Evolutionary conservation across 2,888 invertebrate species (phyloP).

Genomic region (Pseudoips prasinana): DNA sequence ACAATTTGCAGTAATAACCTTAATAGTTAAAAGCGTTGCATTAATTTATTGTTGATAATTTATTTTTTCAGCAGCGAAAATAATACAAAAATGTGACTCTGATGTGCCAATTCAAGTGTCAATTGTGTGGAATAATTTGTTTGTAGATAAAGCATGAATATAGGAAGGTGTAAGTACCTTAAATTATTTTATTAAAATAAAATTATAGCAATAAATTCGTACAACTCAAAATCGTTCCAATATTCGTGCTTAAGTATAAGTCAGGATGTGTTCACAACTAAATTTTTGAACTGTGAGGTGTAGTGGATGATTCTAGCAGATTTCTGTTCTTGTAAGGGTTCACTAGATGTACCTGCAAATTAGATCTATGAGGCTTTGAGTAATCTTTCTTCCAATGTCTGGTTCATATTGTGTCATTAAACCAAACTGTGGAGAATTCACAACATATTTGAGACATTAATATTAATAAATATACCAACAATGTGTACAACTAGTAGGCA

Average conservation of each 20-base stretch:
- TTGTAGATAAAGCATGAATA: constrained; percentile 22
- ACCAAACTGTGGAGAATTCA: constrained; percentile 87
- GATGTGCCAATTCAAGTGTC: constrained; percentile 64
- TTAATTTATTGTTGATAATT: no score
- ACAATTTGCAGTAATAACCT: no score
- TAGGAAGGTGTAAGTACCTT: constrained; percentile 15
- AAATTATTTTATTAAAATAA: no score
- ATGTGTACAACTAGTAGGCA: no score
- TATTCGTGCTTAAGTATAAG: constrained; percentile 20
- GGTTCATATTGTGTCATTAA: constrained; percentile 94
- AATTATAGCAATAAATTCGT: no score
- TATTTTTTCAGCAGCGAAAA: constrained; percentile 70
- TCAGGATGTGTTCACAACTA: constrained; percentile 32
- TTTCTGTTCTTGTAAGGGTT: constrained; percentile 43
- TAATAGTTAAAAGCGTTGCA: no score
- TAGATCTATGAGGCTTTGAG: constrained; percentile 93
- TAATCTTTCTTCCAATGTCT: constrained; percentile 92
- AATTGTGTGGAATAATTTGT: constrained; percentile 32
- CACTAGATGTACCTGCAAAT: constrained; percentile 91
- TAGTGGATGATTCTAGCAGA: constrained; percentile 70
- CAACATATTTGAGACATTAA: constrained; percentile 20
- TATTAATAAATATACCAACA: neutral
- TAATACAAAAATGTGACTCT: constrained; percentile 63
- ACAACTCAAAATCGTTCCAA: neutral
- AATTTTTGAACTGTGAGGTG: constrained; percentile 51